Evolutionary conservation across 1,140 invertebrate species (phyloP).

Genomic region (Nebria ingens): DNA sequence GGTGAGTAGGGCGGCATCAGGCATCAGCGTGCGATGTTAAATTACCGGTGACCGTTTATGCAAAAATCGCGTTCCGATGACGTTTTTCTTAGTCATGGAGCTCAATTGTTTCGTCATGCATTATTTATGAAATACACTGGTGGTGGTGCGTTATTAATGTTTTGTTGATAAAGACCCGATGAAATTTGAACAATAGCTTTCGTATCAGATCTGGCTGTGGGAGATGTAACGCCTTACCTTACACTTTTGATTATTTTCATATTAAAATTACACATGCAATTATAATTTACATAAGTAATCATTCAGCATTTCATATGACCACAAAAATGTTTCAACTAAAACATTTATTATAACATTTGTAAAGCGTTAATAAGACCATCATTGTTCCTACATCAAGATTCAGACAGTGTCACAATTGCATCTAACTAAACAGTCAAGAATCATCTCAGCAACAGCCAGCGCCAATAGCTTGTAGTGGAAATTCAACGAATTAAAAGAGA

Average conservation of each 20-base stretch:
- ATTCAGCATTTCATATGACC: too few species aligned
- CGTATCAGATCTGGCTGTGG: background rate
- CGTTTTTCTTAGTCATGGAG: background rate
- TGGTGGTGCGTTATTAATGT: background rate
- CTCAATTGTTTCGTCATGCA: background rate
- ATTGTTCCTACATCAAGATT: too few species aligned
- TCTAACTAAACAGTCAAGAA: too few species aligned
- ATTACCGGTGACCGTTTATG: background rate
- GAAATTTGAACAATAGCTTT: background rate
- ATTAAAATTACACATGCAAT: background rate
- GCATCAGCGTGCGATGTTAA: too few species aligned
- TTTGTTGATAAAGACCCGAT: background rate
- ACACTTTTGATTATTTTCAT: background rate
- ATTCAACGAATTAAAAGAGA: background rate
- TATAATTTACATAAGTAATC: background rate
- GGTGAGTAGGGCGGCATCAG: too few species aligned
- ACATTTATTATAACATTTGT: too few species aligned
- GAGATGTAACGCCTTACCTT: background rate
- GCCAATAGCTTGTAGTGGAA: background rate
- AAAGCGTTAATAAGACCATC: too few species aligned
- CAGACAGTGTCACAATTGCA: too few species aligned
- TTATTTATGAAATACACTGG: slow-evolving; percentile 1
- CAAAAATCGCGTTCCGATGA: background rate
- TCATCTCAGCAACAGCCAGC: too few species aligned
- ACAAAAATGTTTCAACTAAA: too few species aligned